Percentiles rank a stretch among this genome's conserved stretches.
Conservation (phyloP, 2,113 vertebrate genomes). For the Sisor rabdophorus region DNA sequence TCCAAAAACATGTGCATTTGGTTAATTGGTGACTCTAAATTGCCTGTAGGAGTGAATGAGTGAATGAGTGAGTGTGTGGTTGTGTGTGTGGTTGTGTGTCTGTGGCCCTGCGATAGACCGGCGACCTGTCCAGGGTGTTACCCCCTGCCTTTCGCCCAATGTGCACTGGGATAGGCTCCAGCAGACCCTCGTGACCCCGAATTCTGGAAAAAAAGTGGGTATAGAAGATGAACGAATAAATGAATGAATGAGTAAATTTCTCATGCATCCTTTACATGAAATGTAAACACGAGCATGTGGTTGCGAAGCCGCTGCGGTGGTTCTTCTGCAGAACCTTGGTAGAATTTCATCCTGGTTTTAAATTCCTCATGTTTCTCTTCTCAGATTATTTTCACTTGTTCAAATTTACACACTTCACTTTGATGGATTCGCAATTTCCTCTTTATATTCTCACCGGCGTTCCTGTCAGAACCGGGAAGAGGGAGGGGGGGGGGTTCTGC, state of each 20-base stretch:
- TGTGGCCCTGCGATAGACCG: too few relatives aligned
- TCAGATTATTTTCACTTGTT: background rate
- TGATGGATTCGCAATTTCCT: background rate
- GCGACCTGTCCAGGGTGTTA: too few relatives aligned
- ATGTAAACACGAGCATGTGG: background rate
- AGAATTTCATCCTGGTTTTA: background rate
- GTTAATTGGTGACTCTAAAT: too few relatives aligned
- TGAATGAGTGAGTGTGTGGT: too few relatives aligned
- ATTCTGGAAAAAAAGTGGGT: too few relatives aligned
- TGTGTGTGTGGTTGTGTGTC: too few relatives aligned
- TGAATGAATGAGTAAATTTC: background rate
- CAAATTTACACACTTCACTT: background rate
- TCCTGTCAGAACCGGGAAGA: background rate
- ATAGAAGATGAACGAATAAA: too few relatives aligned
- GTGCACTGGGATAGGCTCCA: too few relatives aligned
- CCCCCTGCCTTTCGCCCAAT: too few relatives aligned
- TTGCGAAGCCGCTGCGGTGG: background rate
- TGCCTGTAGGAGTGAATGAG: too few relatives aligned
- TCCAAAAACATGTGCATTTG: background rate
- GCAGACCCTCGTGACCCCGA: too few relatives aligned
- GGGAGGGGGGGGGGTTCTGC: too few relatives aligned
- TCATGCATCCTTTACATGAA: background rate
- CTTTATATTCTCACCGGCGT: background rate
- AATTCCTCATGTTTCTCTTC: background rate
- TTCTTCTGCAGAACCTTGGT: background rate